Evolutionary conservation across 2,888 invertebrate genomes (phyloP).

Genomic region (Acanthosepion esculentum): DNA sequence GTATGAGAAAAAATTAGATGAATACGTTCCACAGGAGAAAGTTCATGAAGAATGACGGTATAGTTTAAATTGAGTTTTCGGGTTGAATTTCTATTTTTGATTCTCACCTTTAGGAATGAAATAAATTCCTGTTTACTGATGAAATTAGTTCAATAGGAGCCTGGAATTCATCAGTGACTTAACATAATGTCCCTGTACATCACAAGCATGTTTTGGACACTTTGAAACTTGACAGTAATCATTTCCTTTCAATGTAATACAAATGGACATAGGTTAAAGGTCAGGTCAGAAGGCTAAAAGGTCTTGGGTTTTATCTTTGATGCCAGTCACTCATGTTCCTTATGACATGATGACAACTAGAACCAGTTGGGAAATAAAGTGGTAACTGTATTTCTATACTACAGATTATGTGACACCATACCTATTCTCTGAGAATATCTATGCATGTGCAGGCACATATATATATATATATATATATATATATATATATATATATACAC

Average conservation of each 20-base stretch:
- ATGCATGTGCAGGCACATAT: too few species aligned
- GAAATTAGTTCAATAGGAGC: neutral
- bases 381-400: neutral
- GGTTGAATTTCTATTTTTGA: too few species aligned
- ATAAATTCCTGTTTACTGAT: neutral
- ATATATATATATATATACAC: too few species aligned
- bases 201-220: neutral
- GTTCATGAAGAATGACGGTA: too few species aligned
- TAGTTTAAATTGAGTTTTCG: too few species aligned
- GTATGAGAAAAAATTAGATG: too few species aligned
- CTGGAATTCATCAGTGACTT: neutral
- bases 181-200: neutral
- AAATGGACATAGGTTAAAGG: neutral
- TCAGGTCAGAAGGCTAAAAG: neutral
- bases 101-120: neutral
- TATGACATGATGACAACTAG: neutral
- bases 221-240: neutral
- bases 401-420: neutral
- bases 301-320: neutral
- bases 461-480: too few species aligned
- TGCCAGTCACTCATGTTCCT: neutral
- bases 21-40: too few species aligned
- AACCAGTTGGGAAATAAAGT: neutral
- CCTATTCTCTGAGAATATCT: too few species aligned
- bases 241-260: neutral